Conservation (phyloP, 2,797 vertebrate genomes). For the Spondyliosoma cantharus region DNA sequence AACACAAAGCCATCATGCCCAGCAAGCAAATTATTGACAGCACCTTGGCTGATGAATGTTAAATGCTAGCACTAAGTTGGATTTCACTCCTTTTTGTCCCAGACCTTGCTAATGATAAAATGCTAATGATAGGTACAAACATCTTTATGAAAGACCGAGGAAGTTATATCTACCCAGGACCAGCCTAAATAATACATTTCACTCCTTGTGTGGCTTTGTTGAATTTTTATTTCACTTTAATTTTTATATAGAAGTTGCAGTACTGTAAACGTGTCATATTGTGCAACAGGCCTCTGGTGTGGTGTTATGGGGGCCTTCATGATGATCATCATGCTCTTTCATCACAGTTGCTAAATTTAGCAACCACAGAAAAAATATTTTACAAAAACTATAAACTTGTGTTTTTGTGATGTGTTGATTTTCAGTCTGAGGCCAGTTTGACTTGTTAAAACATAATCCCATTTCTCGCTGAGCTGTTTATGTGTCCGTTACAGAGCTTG, state of each 20-base stretch:
- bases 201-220: not conserved
- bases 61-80: not conserved
- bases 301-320: too few relatives aligned
- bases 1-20: not conserved
- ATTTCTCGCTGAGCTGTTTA: not conserved
- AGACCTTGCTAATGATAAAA: not conserved
- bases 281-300: not conserved
- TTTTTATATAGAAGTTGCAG: not conserved
- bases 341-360: too few relatives aligned
- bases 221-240: not conserved
- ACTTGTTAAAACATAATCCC: not conserved
- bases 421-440: conserved; percentile 7
- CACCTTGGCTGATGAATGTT: not conserved
- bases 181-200: not conserved
- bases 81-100: not conserved
- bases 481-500: not conserved
- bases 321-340: too few relatives aligned
- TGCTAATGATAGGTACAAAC: not conserved
- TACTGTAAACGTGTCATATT: not conserved
- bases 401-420: not conserved
- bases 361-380: not conserved
- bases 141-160: not conserved
- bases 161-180: not conserved
- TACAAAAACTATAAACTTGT: not conserved
- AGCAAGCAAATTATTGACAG: not conserved